These are phyloP conservation scores for Prietella phreatophila DNA, from an alignment of 2,113 vertebrate genomes.

Conservation along the genomic window DNA sequence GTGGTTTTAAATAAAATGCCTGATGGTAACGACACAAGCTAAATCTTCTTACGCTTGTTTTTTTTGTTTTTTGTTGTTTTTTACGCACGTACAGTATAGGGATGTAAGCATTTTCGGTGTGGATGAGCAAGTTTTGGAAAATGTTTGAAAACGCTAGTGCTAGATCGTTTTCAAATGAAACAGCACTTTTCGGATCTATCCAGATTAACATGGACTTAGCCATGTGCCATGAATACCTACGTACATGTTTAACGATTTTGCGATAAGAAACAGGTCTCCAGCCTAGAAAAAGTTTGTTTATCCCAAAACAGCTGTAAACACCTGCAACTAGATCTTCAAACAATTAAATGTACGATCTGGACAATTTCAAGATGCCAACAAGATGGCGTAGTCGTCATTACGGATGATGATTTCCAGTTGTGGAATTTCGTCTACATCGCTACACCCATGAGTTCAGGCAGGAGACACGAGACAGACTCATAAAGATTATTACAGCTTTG, in stretches of 20 bases:
- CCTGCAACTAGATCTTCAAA: not conserved
- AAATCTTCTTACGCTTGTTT: too few relatives aligned
- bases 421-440: not conserved
- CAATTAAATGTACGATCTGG: not conserved
- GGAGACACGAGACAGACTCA: not conserved
- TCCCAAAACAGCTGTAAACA: not conserved
- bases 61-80: too few relatives aligned
- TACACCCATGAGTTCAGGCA: not conserved
- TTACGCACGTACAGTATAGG: too few relatives aligned
- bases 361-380: not conserved
- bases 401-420: not conserved
- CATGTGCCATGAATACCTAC: not conserved
- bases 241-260: not conserved
- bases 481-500: constrained; percentile 33
- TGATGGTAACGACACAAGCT: too few relatives aligned
- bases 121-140: too few relatives aligned
- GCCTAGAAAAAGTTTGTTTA: not conserved
- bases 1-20: too few relatives aligned
- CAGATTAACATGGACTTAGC: too few relatives aligned
- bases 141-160: too few relatives aligned
- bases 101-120: too few relatives aligned
- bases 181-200: too few relatives aligned
- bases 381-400: not conserved
- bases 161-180: too few relatives aligned
- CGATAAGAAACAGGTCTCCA: not conserved